These are phyloP conservation scores for Pyrocoelia pectoralis DNA, from an alignment of 2,888 invertebrate genomes.

Conservation along the genomic window DNA sequence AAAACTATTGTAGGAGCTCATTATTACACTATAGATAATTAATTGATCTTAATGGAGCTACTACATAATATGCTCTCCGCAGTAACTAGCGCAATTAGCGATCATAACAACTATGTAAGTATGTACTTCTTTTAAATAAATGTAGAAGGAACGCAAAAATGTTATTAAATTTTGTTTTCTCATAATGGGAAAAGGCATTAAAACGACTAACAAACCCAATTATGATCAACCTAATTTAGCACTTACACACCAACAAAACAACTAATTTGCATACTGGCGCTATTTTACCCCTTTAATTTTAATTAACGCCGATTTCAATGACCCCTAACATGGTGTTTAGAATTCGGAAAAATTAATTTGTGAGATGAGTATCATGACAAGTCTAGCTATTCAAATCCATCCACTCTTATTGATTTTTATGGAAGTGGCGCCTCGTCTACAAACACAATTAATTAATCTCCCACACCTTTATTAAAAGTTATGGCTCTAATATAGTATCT, in stretches of 20 bases:
- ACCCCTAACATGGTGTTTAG: neutral
- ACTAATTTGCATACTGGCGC: neutral
- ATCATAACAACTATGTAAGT: too few species aligned
- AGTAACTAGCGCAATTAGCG: too few species aligned
- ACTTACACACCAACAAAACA: neutral
- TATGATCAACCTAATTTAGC: neutral
- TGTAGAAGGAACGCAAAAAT: too few species aligned
- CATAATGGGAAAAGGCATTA: too few species aligned
- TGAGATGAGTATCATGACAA: neutral
- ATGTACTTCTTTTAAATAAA: too few species aligned
- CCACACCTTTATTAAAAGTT: conserved; percentile 1
- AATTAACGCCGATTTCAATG: neutral
- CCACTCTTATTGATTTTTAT: neutral
- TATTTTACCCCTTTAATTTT: neutral
- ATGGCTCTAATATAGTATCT: neutral
- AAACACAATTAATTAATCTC: conserved; percentile 1
- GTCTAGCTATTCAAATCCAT: neutral
- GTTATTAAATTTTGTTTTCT: too few species aligned
- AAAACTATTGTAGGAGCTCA: too few species aligned
- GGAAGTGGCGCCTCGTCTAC: neutral
- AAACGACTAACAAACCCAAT: too few species aligned
- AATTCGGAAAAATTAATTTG: neutral
- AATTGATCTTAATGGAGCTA: too few species aligned
- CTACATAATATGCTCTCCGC: too few species aligned
- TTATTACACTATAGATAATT: too few species aligned